A percentile compares a stretch with the other conserved stretches of the same genome.
phyloP scores from a whole-genome alignment of 1,140 invertebrate genomes.

The Helicoverpa zea region DNA sequence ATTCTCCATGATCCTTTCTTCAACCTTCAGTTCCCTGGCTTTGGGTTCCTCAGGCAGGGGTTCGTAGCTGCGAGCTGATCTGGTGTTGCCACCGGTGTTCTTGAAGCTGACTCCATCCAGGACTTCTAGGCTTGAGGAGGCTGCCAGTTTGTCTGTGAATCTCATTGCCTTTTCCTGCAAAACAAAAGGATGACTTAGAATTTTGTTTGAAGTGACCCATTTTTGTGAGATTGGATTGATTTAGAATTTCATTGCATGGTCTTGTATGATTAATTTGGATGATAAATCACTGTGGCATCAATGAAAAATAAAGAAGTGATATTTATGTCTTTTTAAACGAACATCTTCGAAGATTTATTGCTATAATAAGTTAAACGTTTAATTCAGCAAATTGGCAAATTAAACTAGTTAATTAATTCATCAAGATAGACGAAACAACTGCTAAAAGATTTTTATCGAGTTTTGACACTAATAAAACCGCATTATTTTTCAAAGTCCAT shows the following conservation, averaged over 20 bases:
- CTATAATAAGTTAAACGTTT: not conserved
- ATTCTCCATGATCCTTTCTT: slow-evolving; percentile 90
- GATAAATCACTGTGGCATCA: not conserved
- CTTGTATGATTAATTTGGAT: not conserved
- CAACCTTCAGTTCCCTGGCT: slow-evolving; percentile 73
- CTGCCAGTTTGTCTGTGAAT: slow-evolving; percentile 79
- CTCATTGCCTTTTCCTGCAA: slow-evolving; percentile 83
- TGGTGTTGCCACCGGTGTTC: slow-evolving; percentile 70
- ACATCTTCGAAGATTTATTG: not conserved
- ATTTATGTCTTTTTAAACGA: not conserved
- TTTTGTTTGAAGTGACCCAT: not conserved
- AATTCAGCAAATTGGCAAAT: not conserved
- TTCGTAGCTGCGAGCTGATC: slow-evolving; percentile 81
- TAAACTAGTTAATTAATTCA: not conserved
- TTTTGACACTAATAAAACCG: slow-evolving; percentile 10
- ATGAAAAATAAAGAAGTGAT: slow-evolving; percentile 14
- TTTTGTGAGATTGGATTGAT: not conserved
- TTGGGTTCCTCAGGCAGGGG: slow-evolving; percentile 77
- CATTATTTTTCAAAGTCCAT: slow-evolving; percentile 47
- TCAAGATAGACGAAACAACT: not conserved
- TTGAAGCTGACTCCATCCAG: slow-evolving; percentile 75
- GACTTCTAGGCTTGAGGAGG: slow-evolving; percentile 73
- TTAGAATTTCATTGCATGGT: not conserved
- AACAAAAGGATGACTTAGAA: slow-evolving; percentile 42
- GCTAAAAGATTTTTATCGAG: not conserved